Evolutionary conservation across 1,140 invertebrate species (phyloP), one percentile per base, ranked within the genome.

Genomic region (Wiebesia pumilae): DNA sequence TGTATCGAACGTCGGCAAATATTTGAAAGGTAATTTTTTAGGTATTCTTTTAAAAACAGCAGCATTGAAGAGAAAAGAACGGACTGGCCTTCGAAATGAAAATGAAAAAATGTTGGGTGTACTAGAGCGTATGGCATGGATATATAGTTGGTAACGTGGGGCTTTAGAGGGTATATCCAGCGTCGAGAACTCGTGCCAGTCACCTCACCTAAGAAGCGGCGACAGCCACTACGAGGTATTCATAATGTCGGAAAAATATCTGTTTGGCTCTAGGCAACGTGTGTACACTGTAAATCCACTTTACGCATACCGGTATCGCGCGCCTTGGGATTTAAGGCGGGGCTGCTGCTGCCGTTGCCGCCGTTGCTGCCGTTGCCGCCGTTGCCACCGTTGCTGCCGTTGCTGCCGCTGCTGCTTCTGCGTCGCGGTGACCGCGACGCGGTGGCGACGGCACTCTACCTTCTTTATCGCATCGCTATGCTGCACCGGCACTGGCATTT

Each of bases 211-310:
- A 27, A 27, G 58, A 4, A 10, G 24, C 58, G 58, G 21, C 58
- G 27, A 24, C 24, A 62, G 21, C 58, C 24, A 62, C 58, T 27
- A 27, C 58, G 67, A 16, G 81, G 87, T 65, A 75, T 81, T 85
- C 84, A 81, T 88, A 88, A 82, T 75, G 78, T 88, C 82, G 79
- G 82, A 30, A 86, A 88, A 86, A 88, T 87, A 85, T 82, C 80
- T 88, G 78, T 78, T 86, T 88, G 81, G 84, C 81, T 86, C 81
- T 85, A 84, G 82, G 81, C 81, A 81, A 51, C 51, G 81, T 83
- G 87, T 86, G 87, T 86, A 84, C 82, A 78, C 83, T 84, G 78
- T 84, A 88, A 88, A 84, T 86, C 85, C 81, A 86, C 84, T 84
- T 71, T 79, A 81, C 81, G 79, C 78, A 67, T 83, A 81, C 81